A percentile compares a stretch with the other conserved stretches of the same genome.
These are phyloP conservation scores for Oncopodura yosiiana DNA, from an alignment of 1,140 invertebrate genomes.

Conservation along the genomic window DNA sequence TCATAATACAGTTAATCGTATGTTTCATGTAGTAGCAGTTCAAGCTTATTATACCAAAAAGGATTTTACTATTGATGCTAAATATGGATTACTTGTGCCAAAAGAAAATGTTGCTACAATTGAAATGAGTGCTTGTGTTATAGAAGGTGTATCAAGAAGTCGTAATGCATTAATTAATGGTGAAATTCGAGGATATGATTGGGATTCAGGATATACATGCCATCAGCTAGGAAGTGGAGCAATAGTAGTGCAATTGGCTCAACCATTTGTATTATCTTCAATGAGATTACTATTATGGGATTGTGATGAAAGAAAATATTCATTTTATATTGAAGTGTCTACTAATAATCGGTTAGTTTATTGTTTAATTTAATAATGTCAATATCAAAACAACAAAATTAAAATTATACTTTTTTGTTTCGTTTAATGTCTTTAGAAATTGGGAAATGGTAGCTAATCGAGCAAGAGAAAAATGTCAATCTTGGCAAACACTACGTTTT, in stretches of 20 bases:
- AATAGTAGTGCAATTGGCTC: conserved; percentile 89
- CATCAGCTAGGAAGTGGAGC: conserved; percentile 93
- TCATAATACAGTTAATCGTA: conserved; percentile 89
- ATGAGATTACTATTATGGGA: conserved; percentile 93
- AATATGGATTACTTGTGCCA: conserved; percentile 52
- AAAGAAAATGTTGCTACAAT: conserved; percentile 85
- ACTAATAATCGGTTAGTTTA: conserved; percentile 78
- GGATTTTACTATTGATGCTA: conserved; percentile 45
- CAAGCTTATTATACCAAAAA: conserved; percentile 76
- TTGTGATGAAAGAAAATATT: conserved; percentile 91
- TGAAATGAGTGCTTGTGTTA: conserved; percentile 75
- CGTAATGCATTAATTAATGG: conserved; percentile 91
- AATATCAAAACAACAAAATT: too few species aligned
- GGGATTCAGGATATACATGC: conserved; percentile 97
- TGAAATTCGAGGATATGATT: conserved; percentile 88
- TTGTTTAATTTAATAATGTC: too few species aligned
- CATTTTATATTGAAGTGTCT: conserved; percentile 92
- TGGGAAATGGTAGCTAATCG: conserved; percentile 63
- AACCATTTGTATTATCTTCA: conserved; percentile 86
- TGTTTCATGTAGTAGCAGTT: conserved; percentile 86
- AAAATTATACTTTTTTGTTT: too few species aligned
- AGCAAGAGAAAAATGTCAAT: conserved; percentile 62
- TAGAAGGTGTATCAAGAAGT: conserved; percentile 84
- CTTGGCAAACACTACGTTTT: conserved; percentile 87
- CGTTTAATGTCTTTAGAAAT: too few species aligned